Conservation (phyloP, 2,113 vertebrate species). For the Myotis davidii region DNA sequence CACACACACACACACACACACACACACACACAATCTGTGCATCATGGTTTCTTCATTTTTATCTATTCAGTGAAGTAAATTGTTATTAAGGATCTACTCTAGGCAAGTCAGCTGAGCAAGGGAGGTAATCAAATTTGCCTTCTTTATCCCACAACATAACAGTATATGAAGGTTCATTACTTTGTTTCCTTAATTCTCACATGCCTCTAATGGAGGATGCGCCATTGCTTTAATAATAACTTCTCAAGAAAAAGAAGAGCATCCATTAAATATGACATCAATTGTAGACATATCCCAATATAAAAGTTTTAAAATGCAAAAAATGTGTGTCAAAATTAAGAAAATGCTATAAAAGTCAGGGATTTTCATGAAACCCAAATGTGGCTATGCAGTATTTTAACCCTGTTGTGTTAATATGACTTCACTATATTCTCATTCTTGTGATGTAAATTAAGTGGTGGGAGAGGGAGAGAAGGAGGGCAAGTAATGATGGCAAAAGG, state of each 20-base stretch:
- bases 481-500: background rate
- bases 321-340: background rate
- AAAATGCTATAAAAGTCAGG: background rate
- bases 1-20: background rate
- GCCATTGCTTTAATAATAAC: background rate
- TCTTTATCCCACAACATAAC: background rate
- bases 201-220: background rate
- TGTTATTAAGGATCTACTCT: background rate
- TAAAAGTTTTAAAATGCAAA: background rate
- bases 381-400: no score
- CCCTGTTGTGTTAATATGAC: background rate
- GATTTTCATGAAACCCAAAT: background rate
- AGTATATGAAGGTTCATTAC: background rate
- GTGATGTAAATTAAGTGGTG: background rate
- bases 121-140: background rate
- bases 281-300: background rate
- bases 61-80: background rate
- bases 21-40: background rate
- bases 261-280: background rate
- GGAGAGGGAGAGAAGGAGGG: background rate
- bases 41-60: background rate
- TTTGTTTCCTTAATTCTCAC: background rate
- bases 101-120: background rate
- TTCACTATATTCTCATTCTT: background rate
- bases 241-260: background rate